Base-by-base conservation (phyloP, 2,113 vertebrate genomes). In the Apteryx mantelli region DNA sequence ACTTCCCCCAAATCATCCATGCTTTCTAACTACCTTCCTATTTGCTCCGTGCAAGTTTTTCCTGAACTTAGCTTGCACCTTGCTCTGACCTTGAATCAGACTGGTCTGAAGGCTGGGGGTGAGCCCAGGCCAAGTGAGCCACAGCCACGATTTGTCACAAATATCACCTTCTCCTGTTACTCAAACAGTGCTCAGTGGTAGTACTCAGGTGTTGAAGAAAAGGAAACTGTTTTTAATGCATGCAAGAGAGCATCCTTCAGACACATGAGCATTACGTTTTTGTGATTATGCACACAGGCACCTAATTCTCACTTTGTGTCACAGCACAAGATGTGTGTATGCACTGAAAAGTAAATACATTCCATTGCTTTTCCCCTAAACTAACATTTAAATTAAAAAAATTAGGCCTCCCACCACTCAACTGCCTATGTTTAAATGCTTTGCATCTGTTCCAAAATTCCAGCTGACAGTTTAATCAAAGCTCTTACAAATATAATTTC, bases 401-500 rank as follows among this genome's bases (percentile, higher is more conserved):
- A 88, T 71, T 40, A 68, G 42, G 58, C 87, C 70, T 95, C 75
- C 88, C 80, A 63, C 74, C 52, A 36, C 66, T 28, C 20, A 50
- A 19, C 73, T 76, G 63, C 77, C 78, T 61, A 61, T 63, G 60
- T 93, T 93, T 76, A 91, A 88, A 44, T 26, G 77, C 86, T 83
- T 52, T 58, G 77, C 66, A 46, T 89, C 93, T 83, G 78, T 73
- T 89, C 71, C 94, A 52, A 46, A 81, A 84, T 53, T 88, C 89
- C 86, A 63, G 63, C 86, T 95, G 78, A 92, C 82, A 52, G 61
- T 36, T 70, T 73, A 81, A 94, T 94, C 89, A 90, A 73, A 92
- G 86, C 92, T 84, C 64, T 77, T 21, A 55, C 82, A 89, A 44
- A 53, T 42, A 48, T 46, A 16, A 64, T 91, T 88, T 65, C 81